Percentiles rank a stretch among this genome's conserved stretches.
These are phyloP conservation scores for Chrysomallon squamiferum DNA, from an alignment of 1,140 invertebrate genomes.

Conservation along the genomic window DNA sequence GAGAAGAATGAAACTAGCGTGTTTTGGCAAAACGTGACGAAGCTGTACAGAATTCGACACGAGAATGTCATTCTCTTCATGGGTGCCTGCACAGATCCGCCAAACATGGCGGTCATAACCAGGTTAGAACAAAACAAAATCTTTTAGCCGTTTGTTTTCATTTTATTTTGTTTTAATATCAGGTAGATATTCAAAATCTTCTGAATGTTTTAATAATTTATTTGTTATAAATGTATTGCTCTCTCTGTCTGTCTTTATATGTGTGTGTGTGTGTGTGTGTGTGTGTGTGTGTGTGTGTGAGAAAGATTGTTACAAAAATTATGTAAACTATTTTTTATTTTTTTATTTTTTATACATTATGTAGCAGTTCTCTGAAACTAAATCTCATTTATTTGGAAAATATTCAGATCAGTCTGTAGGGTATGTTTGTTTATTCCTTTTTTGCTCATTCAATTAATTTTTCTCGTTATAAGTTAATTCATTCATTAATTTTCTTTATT, in stretches of 20 bases:
- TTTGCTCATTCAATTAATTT: too few relatives aligned
- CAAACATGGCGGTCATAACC: conserved; percentile 62
- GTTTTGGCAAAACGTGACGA: conserved; percentile 61
- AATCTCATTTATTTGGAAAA: too few relatives aligned
- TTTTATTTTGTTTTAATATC: too few relatives aligned
- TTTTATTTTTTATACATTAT: background rate
- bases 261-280: conserved; percentile 3
- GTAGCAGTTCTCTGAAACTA: too few relatives aligned
- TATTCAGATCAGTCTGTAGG: too few relatives aligned
- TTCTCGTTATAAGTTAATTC: too few relatives aligned
- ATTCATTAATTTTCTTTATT: too few relatives aligned
- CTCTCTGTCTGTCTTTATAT: background rate
- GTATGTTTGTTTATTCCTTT: too few relatives aligned
- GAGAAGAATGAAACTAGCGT: conserved; percentile 38
- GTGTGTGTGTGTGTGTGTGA: background rate
- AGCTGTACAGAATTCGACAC: conserved; percentile 64
- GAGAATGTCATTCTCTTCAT: conserved; percentile 67
- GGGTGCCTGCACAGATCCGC: conserved; percentile 64
- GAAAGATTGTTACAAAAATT: background rate
- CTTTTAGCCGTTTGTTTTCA: too few relatives aligned
- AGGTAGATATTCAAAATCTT: too few relatives aligned
- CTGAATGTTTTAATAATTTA: too few relatives aligned
- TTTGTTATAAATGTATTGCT: too few relatives aligned
- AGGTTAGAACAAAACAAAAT: conserved; percentile 55
- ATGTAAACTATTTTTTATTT: background rate